Evolutionary conservation across 2,888 invertebrate species (phyloP).

Genomic region (Nomada ferruginata): DNA sequence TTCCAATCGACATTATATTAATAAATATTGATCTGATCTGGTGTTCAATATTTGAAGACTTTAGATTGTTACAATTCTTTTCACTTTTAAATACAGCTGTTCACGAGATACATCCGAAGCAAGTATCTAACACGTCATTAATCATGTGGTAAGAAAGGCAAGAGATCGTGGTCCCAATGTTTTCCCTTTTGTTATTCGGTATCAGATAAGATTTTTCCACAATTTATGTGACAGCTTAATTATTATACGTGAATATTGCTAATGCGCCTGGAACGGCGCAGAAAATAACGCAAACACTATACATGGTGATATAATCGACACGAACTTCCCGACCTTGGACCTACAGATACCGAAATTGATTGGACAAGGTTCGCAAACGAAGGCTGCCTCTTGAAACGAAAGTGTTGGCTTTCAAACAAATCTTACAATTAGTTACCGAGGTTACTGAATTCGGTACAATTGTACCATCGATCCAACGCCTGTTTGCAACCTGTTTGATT

Average conservation of each 20-base stretch:
- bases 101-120: too few species aligned
- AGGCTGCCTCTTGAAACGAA: neutral
- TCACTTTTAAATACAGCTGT: too few species aligned
- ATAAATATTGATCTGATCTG: too few species aligned
- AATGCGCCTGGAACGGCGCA: neutral
- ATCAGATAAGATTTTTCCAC: neutral
- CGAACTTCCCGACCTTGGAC: neutral
- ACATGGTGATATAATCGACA: neutral
- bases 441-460: neutral
- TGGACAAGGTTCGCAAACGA: neutral
- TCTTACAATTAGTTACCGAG: neutral
- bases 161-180: too few species aligned
- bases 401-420: conserved; percentile 1
- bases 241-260: neutral
- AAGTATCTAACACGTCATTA: too few species aligned
- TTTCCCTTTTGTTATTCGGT: too few species aligned
- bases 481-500: neutral
- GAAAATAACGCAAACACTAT: neutral
- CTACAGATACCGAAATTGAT: neutral
- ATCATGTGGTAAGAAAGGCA: too few species aligned
- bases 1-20: too few species aligned
- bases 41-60: too few species aligned
- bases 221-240: neutral
- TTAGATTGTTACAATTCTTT: too few species aligned
- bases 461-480: neutral